Conservation (phyloP, 2,797 vertebrate genomes). For the Orestias chungarensis region DNA sequence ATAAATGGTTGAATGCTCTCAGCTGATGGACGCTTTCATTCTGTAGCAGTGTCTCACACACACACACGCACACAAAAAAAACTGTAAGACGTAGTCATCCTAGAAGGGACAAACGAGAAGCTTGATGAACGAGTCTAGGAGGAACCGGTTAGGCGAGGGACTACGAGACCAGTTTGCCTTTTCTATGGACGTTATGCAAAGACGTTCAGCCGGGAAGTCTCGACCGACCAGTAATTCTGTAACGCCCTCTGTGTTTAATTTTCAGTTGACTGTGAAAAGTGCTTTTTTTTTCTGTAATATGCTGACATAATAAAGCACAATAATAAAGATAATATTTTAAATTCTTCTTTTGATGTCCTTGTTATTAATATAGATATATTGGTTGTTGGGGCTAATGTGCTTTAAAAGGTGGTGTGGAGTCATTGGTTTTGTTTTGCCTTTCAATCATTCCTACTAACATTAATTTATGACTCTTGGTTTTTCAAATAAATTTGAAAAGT, state of each 20-base stretch:
- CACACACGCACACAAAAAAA: no score
- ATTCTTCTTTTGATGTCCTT: no score
- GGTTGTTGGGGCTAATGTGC: background rate
- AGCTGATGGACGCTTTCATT: slow-evolving; percentile 26
- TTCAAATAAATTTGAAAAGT: no score
- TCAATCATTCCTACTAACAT: no score
- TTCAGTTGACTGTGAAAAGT: slow-evolving; percentile 79
- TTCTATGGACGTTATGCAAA: slow-evolving; percentile 11
- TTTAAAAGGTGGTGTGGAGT: no score
- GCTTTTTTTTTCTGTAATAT: slow-evolving; percentile 71
- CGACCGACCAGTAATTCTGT: slow-evolving; percentile 25
- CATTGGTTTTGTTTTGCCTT: no score
- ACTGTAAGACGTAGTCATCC: background rate
- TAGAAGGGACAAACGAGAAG: slow-evolving; percentile 8
- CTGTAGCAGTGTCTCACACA: slow-evolving; percentile 3
- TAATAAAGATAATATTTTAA: slow-evolving; percentile 70
- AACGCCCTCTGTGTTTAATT: slow-evolving; percentile 56
- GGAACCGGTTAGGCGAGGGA: slow-evolving; percentile 43
- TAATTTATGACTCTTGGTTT: no score
- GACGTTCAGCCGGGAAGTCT: slow-evolving; percentile 18
- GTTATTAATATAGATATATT: background rate
- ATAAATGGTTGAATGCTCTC: slow-evolving; percentile 14
- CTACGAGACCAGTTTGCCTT: slow-evolving; percentile 51
- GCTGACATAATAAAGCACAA: slow-evolving; percentile 69
- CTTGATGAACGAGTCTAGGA: slow-evolving; percentile 62